These are phyloP conservation scores for Halichondria panicea DNA, from an alignment of 37 sponge, comb jelly and placozoan species.

Conservation along the genomic window DNA sequence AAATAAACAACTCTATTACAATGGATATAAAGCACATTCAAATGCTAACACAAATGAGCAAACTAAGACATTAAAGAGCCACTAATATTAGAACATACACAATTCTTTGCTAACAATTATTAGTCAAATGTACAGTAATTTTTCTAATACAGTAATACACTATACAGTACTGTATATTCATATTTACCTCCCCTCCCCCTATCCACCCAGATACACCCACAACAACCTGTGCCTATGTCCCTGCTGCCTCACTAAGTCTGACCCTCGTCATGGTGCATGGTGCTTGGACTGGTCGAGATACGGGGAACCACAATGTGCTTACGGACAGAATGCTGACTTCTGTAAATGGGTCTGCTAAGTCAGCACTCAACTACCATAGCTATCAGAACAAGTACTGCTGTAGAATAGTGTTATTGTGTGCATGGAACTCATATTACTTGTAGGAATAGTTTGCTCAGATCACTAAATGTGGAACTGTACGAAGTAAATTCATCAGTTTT, in stretches of 20 bases:
- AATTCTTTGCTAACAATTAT: too few species aligned
- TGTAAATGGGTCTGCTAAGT: conserved; percentile 33
- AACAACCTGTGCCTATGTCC: conserved; percentile 39
- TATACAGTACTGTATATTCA: too few species aligned
- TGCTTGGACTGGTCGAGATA: conserved; percentile 48
- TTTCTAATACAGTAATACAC: too few species aligned
- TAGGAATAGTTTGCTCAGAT: too few species aligned
- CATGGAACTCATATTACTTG: background rate
- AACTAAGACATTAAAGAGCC: too few species aligned
- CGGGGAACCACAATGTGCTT: background rate
- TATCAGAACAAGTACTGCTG: background rate
- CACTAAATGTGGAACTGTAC: too few species aligned
- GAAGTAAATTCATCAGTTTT: too few species aligned
- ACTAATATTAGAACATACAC: too few species aligned
- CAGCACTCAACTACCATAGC: background rate
- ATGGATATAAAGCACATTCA: too few species aligned
- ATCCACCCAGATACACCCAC: conserved; percentile 28
- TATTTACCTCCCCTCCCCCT: conserved; percentile 3
- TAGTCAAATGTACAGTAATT: too few species aligned
- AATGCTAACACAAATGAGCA: too few species aligned
- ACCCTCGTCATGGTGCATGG: conserved; percentile 32
- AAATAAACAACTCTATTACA: too few species aligned
- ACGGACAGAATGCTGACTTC: background rate
- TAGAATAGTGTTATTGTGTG: background rate
- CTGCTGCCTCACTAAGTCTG: conserved; percentile 53